Evolutionary conservation across 1,140 invertebrate genomes (phyloP).

Genomic region (Ips nitidus): DNA sequence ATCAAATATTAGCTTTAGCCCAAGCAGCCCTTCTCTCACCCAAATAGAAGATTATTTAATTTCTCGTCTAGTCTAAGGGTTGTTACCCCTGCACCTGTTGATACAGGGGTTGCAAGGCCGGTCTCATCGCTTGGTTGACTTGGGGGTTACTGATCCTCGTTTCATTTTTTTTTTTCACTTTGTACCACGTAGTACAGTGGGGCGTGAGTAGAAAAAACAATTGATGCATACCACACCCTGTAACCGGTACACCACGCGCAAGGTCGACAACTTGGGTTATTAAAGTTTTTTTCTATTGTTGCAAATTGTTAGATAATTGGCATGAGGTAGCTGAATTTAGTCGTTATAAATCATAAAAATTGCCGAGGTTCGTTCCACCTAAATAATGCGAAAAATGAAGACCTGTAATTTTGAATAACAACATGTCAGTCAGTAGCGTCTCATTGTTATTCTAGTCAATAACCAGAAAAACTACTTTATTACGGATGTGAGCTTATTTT

Average conservation of each 20-base stretch:
- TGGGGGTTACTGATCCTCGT: slow-evolving; percentile 10
- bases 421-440: neutral
- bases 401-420: slow-evolving; percentile 2
- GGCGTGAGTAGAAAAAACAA: too few relatives aligned
- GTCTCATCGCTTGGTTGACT: slow-evolving; percentile 13
- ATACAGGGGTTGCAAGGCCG: slow-evolving; percentile 18
- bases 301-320: slow-evolving; percentile 5
- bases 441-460: too few relatives aligned
- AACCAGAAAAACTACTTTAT: too few relatives aligned
- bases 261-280: neutral
- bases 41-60: slow-evolving; percentile 6
- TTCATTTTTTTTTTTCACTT: slow-evolving; percentile 1
- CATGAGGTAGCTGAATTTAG: slow-evolving; percentile 19
- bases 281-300: neutral
- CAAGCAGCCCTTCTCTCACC: slow-evolving; percentile 1
- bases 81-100: slow-evolving; percentile 27
- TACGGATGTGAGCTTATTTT: neutral
- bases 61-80: slow-evolving; percentile 4
- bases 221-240: neutral
- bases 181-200: neutral
- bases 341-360: slow-evolving; percentile 24
- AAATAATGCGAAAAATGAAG: slow-evolving; percentile 14
- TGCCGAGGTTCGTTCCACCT: slow-evolving; percentile 14
- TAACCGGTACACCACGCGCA: neutral
- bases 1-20: too few relatives aligned